A percentile compares a stretch with the other conserved stretches of the same genome.
Conservation (phyloP, 2,113 vertebrate species). For the Alaudala cheleensis region DNA sequence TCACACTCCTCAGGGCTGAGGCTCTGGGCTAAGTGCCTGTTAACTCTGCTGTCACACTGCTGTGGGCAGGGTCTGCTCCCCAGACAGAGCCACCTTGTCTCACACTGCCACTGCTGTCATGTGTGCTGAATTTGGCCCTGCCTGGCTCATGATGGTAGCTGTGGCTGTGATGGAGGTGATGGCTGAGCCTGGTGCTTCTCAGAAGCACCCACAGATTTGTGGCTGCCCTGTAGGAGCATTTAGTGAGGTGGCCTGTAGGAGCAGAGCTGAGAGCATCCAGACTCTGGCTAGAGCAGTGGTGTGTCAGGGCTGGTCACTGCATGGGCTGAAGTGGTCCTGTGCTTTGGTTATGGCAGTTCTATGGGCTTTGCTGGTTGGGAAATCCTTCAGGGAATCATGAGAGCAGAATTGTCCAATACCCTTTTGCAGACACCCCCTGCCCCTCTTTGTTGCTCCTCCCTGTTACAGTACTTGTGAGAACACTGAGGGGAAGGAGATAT, state of each 20-base stretch:
- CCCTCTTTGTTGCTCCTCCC: neutral
- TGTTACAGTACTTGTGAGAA: neutral
- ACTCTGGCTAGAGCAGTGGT: neutral
- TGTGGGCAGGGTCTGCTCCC: neutral
- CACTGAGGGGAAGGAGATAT: neutral
- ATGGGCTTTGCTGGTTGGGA: neutral
- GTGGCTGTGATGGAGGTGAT: neutral
- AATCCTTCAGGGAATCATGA: neutral
- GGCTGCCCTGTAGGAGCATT: neutral
- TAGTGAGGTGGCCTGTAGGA: neutral
- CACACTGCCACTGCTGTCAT: neutral
- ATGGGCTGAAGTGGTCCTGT: neutral
- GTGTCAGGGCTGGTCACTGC: neutral
- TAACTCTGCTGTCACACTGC: neutral
- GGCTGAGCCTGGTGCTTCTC: neutral
- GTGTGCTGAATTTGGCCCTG: neutral
- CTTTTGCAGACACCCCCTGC: neutral
- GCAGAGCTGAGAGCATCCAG: neutral
- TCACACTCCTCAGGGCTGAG: neutral
- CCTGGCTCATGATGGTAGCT: neutral
- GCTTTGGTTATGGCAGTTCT: neutral
- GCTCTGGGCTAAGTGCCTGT: neutral
- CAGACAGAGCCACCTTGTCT: neutral
- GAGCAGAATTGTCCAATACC: neutral
- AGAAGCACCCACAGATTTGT: rapidly evolving